Conservation (phyloP, 1,140 invertebrate genomes). For the Manduca sexta region DNA sequence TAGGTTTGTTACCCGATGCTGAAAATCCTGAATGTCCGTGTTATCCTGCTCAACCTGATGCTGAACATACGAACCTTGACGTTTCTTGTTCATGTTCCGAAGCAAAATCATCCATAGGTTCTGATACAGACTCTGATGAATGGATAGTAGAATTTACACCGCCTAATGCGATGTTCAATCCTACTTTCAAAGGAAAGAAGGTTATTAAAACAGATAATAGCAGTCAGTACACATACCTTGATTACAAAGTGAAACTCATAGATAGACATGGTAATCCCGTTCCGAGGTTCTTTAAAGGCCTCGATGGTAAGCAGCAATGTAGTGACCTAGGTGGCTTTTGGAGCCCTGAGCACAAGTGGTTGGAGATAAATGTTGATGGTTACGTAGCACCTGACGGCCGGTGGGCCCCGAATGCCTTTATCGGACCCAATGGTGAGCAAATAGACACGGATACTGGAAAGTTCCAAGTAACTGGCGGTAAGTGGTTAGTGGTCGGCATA, state of each 20-base stretch:
- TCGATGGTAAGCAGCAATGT: slow-evolving; percentile 56
- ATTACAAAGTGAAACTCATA: slow-evolving; percentile 54
- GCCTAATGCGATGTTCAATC: slow-evolving; percentile 53
- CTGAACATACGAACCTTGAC: slow-evolving; percentile 32
- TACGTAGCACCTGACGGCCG: slow-evolving; percentile 49
- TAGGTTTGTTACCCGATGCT: slow-evolving; percentile 46
- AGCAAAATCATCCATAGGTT: slow-evolving; percentile 29
- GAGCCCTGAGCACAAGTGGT: slow-evolving; percentile 53
- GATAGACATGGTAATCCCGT: slow-evolving; percentile 55
- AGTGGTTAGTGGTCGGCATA: slow-evolving; percentile 51
- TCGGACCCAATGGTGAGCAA: slow-evolving; percentile 47
- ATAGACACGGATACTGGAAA: slow-evolving; percentile 50
- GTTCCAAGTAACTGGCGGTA: slow-evolving; percentile 45
- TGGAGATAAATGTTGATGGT: slow-evolving; percentile 59
- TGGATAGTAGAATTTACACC: slow-evolving; percentile 65
- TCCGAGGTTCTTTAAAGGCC: slow-evolving; percentile 56
- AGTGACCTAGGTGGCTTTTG: slow-evolving; percentile 65
- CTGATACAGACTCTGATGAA: slow-evolving; percentile 60
- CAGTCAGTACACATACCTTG: slow-evolving; percentile 55
- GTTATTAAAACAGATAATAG: slow-evolving; percentile 32
- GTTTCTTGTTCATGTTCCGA: slow-evolving; percentile 55
- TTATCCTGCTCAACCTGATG: slow-evolving; percentile 33
- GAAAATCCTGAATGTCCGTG: slow-evolving; percentile 52
- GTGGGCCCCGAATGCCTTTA: slow-evolving; percentile 54
- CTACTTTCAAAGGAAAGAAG: slow-evolving; percentile 46